Conservation (phyloP, 2,797 vertebrate genomes). For the Sebastes taczanowskii region DNA sequence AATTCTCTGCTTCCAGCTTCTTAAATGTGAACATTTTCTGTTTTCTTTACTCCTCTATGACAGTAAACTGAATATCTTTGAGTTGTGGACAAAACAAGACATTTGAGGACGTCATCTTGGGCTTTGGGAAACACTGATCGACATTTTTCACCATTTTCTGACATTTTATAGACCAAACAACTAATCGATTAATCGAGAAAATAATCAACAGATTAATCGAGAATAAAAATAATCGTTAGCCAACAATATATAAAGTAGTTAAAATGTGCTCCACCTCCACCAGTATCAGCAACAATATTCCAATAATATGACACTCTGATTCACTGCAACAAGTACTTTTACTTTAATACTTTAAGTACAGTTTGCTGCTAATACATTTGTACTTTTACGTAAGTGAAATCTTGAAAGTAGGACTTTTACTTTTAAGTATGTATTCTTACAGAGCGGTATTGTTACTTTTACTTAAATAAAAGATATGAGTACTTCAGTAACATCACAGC, state of each 20-base stretch:
- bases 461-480: neutral
- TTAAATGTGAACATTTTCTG: too few relatives aligned
- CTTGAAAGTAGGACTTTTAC: too few relatives aligned
- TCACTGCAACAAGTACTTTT: neutral
- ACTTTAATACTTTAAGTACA: neutral
- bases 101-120: too few relatives aligned
- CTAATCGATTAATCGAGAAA: too few relatives aligned
- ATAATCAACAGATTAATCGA: too few relatives aligned
- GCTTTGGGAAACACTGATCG: fast-evolving
- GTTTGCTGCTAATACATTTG: neutral
- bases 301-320: neutral
- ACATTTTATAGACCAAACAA: too few relatives aligned
- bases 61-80: too few relatives aligned
- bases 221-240: too few relatives aligned
- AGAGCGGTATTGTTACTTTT: neutral
- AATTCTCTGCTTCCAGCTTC: too few relatives aligned
- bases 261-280: neutral
- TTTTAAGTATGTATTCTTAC: neutral
- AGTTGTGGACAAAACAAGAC: too few relatives aligned
- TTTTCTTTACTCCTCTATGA: too few relatives aligned
- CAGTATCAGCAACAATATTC: neutral
- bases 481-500: neutral
- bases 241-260: neutral
- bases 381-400: neutral
- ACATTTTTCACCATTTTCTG: too few relatives aligned